Percentiles rank a stretch among this genome's conserved stretches.
These are phyloP conservation scores for Hippocampus guttulatus DNA, from an alignment of 2,113 vertebrate genomes.

Conservation along the genomic window DNA sequence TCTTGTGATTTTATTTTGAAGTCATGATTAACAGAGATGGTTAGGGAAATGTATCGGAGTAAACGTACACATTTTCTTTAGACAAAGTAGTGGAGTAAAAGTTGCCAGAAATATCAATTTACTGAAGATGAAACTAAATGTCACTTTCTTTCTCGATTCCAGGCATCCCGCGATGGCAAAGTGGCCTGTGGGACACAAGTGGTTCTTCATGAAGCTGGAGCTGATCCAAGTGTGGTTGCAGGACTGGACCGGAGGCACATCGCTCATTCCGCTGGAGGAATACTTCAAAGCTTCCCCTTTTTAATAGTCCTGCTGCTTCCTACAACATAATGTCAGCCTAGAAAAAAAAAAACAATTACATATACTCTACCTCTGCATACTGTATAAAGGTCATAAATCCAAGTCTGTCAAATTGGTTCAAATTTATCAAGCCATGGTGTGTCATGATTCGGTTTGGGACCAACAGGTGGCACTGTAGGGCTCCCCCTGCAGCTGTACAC, in stretches of 20 bases:
- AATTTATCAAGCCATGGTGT: not conserved
- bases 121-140: not conserved
- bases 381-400: not conserved
- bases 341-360: not conserved
- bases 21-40: not conserved
- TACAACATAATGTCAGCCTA: not conserved
- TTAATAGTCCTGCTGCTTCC: slow-evolving; percentile 27
- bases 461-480: too few relatives aligned
- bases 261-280: slow-evolving; percentile 63
- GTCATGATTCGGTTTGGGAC: too few relatives aligned
- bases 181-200: slow-evolving; percentile 70
- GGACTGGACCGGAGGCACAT: slow-evolving; percentile 65
- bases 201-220: slow-evolving; percentile 75
- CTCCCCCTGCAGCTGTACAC: too few relatives aligned
- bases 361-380: too few relatives aligned
- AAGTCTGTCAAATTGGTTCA: not conserved
- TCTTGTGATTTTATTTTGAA: too few relatives aligned
- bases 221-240: slow-evolving; percentile 72
- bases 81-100: not conserved
- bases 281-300: slow-evolving; percentile 71
- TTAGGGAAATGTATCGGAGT: not conserved
- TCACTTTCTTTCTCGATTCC: not conserved
- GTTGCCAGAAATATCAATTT: not conserved
- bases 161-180: slow-evolving; percentile 74
- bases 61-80: not conserved